Conservation (phyloP, 2,797 vertebrate species). For the Sciurus vulgaris region DNA sequence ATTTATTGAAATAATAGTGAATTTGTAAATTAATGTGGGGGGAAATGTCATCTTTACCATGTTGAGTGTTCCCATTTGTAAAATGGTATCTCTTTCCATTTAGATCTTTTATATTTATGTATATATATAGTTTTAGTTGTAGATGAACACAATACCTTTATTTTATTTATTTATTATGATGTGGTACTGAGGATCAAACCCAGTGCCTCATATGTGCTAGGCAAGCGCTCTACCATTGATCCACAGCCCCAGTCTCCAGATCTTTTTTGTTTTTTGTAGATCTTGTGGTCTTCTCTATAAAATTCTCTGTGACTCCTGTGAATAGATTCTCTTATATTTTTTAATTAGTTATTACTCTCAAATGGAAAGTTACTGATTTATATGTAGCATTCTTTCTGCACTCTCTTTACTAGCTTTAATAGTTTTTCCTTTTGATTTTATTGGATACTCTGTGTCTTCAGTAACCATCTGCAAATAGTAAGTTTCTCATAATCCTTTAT, state of each 20-base stretch:
- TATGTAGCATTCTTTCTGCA: background rate
- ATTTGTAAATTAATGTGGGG: conserved; percentile 1
- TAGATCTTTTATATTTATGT: background rate
- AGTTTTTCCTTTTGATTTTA: conserved; percentile 5
- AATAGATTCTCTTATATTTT: background rate
- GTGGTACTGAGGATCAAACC: too few relatives aligned
- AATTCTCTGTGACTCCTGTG: background rate
- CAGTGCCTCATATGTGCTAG: too few relatives aligned
- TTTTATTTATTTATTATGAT: too few relatives aligned
- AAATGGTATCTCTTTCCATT: background rate
- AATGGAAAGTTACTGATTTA: background rate
- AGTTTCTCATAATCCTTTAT: conserved; percentile 3
- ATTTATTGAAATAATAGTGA: conserved; percentile 11
- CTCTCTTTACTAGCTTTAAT: background rate
- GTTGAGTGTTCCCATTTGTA: background rate
- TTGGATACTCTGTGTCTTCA: background rate
- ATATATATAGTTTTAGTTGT: too few relatives aligned
- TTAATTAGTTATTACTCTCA: conserved; percentile 5
- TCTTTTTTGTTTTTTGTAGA: background rate
- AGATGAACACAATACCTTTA: too few relatives aligned
- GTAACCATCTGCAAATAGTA: background rate
- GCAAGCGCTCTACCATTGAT: too few relatives aligned
- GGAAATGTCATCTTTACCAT: background rate
- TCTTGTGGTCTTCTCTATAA: background rate
- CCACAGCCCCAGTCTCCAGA: too few relatives aligned